phyloP scores from a whole-genome alignment of 2,113 vertebrate species.

The Haemorhous mexicanus region DNA sequence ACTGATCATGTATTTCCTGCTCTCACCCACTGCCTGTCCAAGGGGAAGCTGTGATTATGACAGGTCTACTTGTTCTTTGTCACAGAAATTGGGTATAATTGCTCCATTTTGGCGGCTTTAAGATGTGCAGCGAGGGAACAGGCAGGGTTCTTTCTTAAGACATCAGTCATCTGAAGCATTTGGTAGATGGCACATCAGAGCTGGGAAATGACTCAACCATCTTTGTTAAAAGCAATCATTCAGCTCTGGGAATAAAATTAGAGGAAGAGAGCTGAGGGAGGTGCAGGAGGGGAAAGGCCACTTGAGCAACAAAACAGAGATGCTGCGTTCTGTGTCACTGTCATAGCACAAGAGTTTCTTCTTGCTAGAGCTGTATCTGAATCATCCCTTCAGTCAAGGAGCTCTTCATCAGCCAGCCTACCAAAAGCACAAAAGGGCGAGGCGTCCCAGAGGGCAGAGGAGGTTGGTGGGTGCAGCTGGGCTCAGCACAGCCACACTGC shows the following conservation, averaged over 20 bases:
- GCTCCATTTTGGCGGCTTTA: conserved; percentile 27
- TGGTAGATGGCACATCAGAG: conserved; percentile 27
- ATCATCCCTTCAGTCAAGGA: background rate
- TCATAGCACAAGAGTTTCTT: background rate
- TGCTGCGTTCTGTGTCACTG: background rate
- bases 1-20: conserved; percentile 8
- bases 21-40: conserved; percentile 22
- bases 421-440: background rate
- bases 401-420: background rate
- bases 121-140: conserved; percentile 11
- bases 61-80: conserved; percentile 24
- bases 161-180: conserved; percentile 26
- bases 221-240: conserved; percentile 39
- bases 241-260: background rate
- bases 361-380: background rate
- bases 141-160: conserved; percentile 16
- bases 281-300: background rate
- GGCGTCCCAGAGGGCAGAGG: background rate
- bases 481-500: background rate
- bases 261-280: background rate
- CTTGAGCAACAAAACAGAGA: background rate
- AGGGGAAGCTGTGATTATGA: conserved; percentile 44
- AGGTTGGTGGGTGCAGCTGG: background rate
- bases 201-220: conserved; percentile 57
- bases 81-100: conserved; percentile 48